Conservation (phyloP, 2,888 invertebrate species). For the Orthosia gracilis region DNA sequence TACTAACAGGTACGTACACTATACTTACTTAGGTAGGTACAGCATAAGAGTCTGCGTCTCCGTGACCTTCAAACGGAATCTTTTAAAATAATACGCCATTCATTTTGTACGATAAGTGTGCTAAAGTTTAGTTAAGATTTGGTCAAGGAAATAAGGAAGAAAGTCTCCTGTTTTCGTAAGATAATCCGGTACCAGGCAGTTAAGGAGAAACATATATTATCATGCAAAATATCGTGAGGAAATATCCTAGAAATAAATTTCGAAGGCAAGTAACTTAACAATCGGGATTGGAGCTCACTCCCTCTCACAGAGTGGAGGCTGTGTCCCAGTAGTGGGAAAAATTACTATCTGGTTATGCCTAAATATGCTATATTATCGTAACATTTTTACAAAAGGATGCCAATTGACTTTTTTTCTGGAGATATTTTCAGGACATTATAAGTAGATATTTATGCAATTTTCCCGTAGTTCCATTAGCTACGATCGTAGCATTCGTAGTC, state of each 20-base stretch:
- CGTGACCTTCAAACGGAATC: constrained; percentile 25
- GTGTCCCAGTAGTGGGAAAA: no score
- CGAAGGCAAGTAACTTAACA: no score
- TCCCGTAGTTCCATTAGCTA: constrained; percentile 3
- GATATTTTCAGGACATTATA: not conserved
- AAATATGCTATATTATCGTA: no score
- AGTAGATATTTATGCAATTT: not conserved
- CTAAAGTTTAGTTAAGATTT: not conserved
- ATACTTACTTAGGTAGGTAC: not conserved
- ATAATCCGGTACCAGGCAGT: not conserved
- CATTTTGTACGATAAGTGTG: not conserved
- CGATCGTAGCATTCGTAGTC: constrained; percentile 20
- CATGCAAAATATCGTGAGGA: no score
- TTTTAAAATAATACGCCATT: constrained; percentile 1
- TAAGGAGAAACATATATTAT: no score
- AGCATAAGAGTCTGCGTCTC: not conserved
- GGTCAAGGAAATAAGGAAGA: not conserved
- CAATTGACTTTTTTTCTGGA: no score
- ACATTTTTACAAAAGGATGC: no score
- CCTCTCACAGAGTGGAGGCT: no score
- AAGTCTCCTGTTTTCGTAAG: no score
- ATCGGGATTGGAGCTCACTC: no score
- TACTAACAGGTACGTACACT: constrained; percentile 16
- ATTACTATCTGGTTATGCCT: no score
- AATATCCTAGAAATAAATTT: no score